These are phyloP conservation scores for Hippocampus comes DNA, from an alignment of 2,113 vertebrate genomes.

Conservation along the genomic window DNA sequence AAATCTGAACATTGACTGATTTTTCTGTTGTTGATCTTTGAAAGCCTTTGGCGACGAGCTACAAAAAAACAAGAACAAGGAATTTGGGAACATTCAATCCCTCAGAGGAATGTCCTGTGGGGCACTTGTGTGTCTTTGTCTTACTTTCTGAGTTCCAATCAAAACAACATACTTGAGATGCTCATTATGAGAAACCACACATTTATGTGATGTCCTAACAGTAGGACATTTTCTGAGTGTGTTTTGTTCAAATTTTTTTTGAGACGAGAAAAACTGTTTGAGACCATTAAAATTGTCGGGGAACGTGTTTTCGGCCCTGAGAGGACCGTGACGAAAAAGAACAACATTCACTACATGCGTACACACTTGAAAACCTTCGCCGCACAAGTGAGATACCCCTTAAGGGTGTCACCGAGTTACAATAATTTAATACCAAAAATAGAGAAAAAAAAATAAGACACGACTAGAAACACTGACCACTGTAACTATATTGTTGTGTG, in stretches of 20 bases:
- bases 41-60: neutral
- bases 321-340: too few species aligned
- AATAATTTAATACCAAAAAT: too few species aligned
- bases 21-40: neutral
- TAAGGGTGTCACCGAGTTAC: too few species aligned
- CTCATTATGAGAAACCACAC: neutral
- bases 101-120: neutral
- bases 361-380: too few species aligned
- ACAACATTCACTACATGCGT: too few species aligned
- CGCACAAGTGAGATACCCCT: too few species aligned
- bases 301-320: too few species aligned
- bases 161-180: neutral
- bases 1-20: neutral
- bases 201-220: conserved; percentile 2
- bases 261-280: too few species aligned
- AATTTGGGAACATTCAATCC: neutral
- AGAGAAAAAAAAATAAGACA: too few species aligned
- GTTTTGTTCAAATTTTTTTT: neutral
- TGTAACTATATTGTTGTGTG: too few species aligned
- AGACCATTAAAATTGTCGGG: too few species aligned
- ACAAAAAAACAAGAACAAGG: neutral
- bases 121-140: neutral
- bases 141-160: neutral
- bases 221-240: conserved; percentile 1
- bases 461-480: too few species aligned